These are phyloP conservation scores for Acrocephalus arundinaceus DNA, from an alignment of 2,113 vertebrate genomes.

Conservation along the genomic window DNA sequence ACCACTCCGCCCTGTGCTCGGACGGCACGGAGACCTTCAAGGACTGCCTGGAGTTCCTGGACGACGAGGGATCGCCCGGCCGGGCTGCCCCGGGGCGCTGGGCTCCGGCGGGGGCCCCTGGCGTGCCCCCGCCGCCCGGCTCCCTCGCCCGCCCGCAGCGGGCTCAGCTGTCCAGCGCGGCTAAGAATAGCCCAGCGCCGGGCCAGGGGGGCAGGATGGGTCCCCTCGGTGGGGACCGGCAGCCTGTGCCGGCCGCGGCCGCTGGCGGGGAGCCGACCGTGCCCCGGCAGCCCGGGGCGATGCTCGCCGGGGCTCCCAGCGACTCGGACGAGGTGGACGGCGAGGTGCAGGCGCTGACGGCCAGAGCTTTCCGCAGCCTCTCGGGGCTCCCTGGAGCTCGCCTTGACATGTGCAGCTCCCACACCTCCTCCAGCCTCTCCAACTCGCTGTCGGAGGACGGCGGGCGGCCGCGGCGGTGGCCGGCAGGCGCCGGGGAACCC, in stretches of 20 bases:
- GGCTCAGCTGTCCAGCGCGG: constrained; percentile 86
- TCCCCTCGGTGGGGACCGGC: constrained; percentile 73
- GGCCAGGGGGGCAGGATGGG: constrained; percentile 71
- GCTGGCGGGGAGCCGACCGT: neutral
- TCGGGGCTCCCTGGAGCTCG: constrained; percentile 75
- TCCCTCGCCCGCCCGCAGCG: constrained; percentile 67
- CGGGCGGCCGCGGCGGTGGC: constrained; percentile 76
- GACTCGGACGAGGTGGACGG: constrained; percentile 84
- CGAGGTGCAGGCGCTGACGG: constrained; percentile 85
- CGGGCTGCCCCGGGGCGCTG: neutral
- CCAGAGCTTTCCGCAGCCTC: constrained; percentile 77
- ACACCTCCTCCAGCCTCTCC: constrained; percentile 81
- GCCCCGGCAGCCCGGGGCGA: neutral
- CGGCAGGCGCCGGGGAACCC: constrained; percentile 66
- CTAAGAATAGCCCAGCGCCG: constrained; percentile 85
- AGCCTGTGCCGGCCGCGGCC: constrained; percentile 5
- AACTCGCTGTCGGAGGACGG: constrained; percentile 82
- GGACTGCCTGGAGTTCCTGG: constrained; percentile 80
- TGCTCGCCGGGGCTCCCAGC: constrained; percentile 56
- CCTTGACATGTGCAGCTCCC: constrained; percentile 87
- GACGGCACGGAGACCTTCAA: constrained; percentile 67
- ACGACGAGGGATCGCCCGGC: constrained; percentile 55
- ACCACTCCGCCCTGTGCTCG: constrained; percentile 85
- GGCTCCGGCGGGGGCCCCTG: neutral
- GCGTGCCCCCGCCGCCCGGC: neutral